Percentiles rank a stretch among this genome's conserved stretches.
Evolutionary conservation across 2,113 vertebrate genomes (phyloP).

Genomic region (Lathamus discolor): DNA sequence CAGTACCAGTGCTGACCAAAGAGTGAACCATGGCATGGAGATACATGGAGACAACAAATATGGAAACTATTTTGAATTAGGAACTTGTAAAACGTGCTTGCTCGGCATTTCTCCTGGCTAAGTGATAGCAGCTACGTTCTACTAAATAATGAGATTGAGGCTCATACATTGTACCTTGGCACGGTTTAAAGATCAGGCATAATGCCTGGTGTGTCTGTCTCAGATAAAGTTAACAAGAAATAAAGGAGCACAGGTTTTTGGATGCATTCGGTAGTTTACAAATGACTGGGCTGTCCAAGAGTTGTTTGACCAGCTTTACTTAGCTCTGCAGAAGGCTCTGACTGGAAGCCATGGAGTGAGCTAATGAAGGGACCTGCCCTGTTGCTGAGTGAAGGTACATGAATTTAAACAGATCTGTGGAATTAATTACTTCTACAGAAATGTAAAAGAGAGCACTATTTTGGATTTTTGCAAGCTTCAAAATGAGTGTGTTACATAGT

Average conservation of each 20-base stretch:
- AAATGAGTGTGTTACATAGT: not conserved
- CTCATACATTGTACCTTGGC: not conserved
- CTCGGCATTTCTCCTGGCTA: not conserved
- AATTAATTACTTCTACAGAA: not conserved
- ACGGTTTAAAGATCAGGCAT: not conserved
- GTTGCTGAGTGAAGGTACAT: not conserved
- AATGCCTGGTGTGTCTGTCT: not conserved
- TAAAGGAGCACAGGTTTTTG: not conserved
- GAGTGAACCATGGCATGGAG: not conserved
- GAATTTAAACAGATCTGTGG: not conserved
- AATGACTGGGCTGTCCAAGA: not conserved
- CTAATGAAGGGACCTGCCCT: not conserved
- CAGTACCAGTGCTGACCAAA: not conserved
- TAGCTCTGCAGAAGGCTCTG: not conserved
- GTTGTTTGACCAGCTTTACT: not conserved
- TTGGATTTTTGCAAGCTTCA: not conserved
- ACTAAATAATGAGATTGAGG: not conserved
- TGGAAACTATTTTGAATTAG: not conserved
- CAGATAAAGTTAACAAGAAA: not conserved
- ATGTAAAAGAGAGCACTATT: not conserved
- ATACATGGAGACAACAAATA: accelerated
- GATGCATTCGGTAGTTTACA: not conserved
- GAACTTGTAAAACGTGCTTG: not conserved
- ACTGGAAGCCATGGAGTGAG: not conserved
- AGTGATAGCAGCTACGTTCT: not conserved